Conservation (phyloP, 37 sponge, comb jelly and placozoan genomes). For the Dysidea cf. avara region DNA sequence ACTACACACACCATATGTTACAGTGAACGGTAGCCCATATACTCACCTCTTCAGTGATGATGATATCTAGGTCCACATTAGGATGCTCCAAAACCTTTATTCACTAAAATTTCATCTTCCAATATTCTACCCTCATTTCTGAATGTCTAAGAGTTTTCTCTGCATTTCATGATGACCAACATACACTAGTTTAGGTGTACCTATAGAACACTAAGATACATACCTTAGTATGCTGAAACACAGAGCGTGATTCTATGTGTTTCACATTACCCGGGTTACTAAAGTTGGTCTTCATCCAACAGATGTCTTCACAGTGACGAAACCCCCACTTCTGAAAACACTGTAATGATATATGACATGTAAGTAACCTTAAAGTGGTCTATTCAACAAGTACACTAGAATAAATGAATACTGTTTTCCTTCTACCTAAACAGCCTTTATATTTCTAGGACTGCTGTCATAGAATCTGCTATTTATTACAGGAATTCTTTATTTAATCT, state of each 20-base stretch:
- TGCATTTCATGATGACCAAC: too few species aligned
- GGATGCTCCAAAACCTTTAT: too few species aligned
- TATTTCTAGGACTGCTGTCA: too few species aligned
- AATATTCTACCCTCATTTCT: too few species aligned
- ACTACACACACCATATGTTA: too few species aligned
- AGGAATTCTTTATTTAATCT: too few species aligned
- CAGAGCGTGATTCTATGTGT: constrained; percentile 68
- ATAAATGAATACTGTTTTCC: not conserved
- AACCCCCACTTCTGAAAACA: constrained; percentile 95
- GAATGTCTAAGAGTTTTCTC: too few species aligned
- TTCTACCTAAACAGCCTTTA: not conserved
- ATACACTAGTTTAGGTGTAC: too few species aligned
- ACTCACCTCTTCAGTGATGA: constrained; percentile 89
- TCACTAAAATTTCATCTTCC: too few species aligned
- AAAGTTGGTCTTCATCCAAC: constrained; percentile 89
- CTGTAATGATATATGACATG: constrained; percentile 11
- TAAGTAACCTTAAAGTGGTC: not conserved
- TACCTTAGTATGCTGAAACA: constrained; percentile 84
- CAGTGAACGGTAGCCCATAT: not conserved
- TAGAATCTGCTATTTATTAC: too few species aligned
- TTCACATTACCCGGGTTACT: constrained; percentile 63
- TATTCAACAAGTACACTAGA: not conserved
- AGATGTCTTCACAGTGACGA: constrained; percentile 92
- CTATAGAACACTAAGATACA: too few species aligned
- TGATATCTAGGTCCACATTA: constrained; percentile 94